Base-by-base conservation (phyloP, 2,113 vertebrate species). In the Xiphorhynchus elegans region DNA sequence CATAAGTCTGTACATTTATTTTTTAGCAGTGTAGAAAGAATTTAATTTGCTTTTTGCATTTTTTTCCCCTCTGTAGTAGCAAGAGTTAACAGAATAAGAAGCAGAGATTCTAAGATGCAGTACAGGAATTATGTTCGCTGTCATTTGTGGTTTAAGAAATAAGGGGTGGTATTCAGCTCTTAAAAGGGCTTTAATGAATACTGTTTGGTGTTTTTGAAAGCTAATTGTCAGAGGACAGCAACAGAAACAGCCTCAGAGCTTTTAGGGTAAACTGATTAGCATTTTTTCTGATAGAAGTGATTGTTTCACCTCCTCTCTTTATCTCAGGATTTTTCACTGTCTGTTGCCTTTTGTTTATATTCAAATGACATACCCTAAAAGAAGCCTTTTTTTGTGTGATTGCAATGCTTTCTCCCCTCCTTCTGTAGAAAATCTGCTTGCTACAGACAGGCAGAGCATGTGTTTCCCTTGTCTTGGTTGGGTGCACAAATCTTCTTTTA, bases 111-210 rank as follows among this genome's bases (percentile, higher is more conserved):
- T 82, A 84, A 96, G 89, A 96, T 94, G 94, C 93, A 87, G 84
- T 92, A 23, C 59, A 21, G 58, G 97, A 97, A 97, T 97, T 95
- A 82, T 35, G 35, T 96, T 98, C 93, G 93, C 95, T 93, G 94
- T 97, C 97, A 95, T 97, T 98, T 97, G 98, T 96, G 97, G 96
- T 95, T 97, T 97, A 95, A 94, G 94, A 76, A 94, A 94, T 95
- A 97, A 96, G 94, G 96, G 97, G 84, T 97, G 97, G 97, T 96
- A 93, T 97, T 97, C 95, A 97, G 96, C 95, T 95, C 98, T 94
- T 96, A 94, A 97, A 98, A 98, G 95, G 94, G 92, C 95, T 97
- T 97, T 97, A 98, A 97, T 98, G 98, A 98, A 97, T 97, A 93
- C 97, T 97, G 94, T 96, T 86, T 92, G 89, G 96, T 98, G 97